Evolutionary conservation across 1,140 invertebrate genomes (phyloP).

Genomic region (Bradysia coprophila): DNA sequence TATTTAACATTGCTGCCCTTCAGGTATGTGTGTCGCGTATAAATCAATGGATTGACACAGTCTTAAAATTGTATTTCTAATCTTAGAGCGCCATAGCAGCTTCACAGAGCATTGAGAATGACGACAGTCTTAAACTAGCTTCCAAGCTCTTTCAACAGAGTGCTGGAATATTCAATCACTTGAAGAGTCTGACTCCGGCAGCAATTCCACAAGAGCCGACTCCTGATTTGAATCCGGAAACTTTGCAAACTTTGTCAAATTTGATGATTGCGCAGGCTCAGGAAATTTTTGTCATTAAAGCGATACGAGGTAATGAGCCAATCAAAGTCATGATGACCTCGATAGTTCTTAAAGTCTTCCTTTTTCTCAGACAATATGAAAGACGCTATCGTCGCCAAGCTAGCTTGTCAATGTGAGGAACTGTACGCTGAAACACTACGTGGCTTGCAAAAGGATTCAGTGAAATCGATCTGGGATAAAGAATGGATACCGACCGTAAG

Average conservation of each 20-base stretch:
- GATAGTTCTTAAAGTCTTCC: too few species aligned
- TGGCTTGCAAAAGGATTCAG: conserved; percentile 68
- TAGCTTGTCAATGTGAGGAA: conserved; percentile 84
- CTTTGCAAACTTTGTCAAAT: conserved; percentile 60
- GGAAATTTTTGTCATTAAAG: conserved; percentile 91
- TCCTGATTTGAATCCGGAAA: conserved; percentile 85
- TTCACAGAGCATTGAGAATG: conserved; percentile 66
- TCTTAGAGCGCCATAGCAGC: conserved; percentile 74
- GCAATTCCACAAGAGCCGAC: conserved; percentile 87
- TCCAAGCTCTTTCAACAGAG: conserved; percentile 89
- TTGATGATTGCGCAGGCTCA: conserved; percentile 96
- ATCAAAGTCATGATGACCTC: too few species aligned
- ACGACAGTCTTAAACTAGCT: conserved; percentile 85
- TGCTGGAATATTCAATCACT: conserved; percentile 74
- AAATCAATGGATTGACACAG: too few species aligned
- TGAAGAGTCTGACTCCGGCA: conserved; percentile 72
- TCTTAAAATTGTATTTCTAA: too few species aligned
- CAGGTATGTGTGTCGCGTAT: too few species aligned
- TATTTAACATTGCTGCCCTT: conserved; percentile 94
- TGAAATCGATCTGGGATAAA: conserved; percentile 74
- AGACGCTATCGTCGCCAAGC: conserved; percentile 74
- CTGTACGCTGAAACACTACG: conserved; percentile 82
- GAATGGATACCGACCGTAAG: conserved; percentile 60
- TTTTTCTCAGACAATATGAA: conserved; percentile 96
- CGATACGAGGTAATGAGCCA: conserved; percentile 77